A percentile compares a stretch with the other conserved stretches of the same genome.
Conservation (phyloP, 2,888 invertebrate species). For the Dynastes grantii region DNA sequence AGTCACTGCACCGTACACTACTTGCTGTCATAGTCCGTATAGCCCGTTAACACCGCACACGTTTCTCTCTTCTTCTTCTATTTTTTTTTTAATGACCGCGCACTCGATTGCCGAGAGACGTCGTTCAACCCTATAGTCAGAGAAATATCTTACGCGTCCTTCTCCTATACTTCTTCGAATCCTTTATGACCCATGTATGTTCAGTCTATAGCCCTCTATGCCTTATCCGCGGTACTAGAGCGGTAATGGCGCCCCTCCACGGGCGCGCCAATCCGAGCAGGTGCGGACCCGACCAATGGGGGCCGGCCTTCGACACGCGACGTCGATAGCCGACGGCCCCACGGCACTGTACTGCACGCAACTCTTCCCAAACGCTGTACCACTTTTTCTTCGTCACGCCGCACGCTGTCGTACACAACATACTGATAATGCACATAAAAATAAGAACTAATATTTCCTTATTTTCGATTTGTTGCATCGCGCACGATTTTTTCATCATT, state of each 20-base stretch:
- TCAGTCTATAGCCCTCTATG: conserved; percentile 88
- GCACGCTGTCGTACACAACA: conserved; percentile 34
- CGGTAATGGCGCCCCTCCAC: conserved; percentile 72
- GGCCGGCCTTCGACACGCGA: conserved; percentile 66
- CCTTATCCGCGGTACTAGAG: conserved; percentile 79
- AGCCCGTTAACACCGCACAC: conserved; percentile 60
- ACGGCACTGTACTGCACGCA: conserved; percentile 56
- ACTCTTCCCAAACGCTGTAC: conserved; percentile 44
- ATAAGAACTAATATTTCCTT: conserved; percentile 30
- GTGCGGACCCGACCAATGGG: conserved; percentile 72
- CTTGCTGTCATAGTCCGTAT: conserved; percentile 65
- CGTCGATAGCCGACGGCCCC: conserved; percentile 57
- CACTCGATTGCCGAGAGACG: conserved; percentile 64
- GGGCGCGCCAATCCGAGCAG: conserved; percentile 71
- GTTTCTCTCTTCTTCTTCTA: conserved; percentile 48
- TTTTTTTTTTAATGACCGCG: conserved; percentile 64
- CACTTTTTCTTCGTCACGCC: conserved; percentile 44
- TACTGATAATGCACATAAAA: conserved; percentile 25
- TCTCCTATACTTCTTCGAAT: conserved; percentile 82
- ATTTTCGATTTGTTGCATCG: conserved; percentile 11
- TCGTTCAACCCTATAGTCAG: conserved; percentile 69
- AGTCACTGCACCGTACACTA: conserved; percentile 67
- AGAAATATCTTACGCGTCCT: conserved; percentile 73
- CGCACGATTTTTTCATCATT: conserved; percentile 4
- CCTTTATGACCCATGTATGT: conserved; percentile 90